A percentile compares a stretch with the other conserved stretches of the same genome.
phyloP scores from a whole-genome alignment of 2,113 vertebrate genomes.

The Meles meles region DNA sequence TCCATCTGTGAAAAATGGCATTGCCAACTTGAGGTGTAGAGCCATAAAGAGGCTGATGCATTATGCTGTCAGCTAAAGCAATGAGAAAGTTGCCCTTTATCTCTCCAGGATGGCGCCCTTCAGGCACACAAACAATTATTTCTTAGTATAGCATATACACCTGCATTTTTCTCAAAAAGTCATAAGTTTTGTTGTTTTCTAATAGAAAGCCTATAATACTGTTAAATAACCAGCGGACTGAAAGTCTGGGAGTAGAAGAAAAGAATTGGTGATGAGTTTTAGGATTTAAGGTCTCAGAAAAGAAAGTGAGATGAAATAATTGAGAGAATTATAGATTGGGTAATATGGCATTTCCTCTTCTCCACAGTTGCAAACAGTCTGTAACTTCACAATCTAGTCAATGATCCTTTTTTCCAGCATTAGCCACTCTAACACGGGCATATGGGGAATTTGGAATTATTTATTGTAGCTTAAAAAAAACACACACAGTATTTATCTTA shows the following conservation, averaged over 20 bases:
- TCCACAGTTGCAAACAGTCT: background rate
- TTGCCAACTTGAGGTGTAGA: background rate
- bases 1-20: slow-evolving; percentile 22
- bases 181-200: background rate
- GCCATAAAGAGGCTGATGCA: background rate
- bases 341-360: background rate
- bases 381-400: background rate
- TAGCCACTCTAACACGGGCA: background rate
- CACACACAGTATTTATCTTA: slow-evolving; percentile 12
- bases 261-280: background rate
- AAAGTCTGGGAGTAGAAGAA: background rate
- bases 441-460: background rate
- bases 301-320: background rate
- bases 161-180: background rate
- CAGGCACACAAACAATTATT: background rate
- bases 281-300: background rate
- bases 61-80: background rate
- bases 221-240: background rate
- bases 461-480: background rate
- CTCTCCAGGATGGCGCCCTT: background rate
- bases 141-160: background rate
- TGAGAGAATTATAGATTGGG: background rate
- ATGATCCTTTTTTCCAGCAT: background rate
- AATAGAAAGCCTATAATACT: background rate
- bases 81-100: background rate